phyloP scores from a whole-genome alignment of 2,113 vertebrate species.

The Esox niger region DNA sequence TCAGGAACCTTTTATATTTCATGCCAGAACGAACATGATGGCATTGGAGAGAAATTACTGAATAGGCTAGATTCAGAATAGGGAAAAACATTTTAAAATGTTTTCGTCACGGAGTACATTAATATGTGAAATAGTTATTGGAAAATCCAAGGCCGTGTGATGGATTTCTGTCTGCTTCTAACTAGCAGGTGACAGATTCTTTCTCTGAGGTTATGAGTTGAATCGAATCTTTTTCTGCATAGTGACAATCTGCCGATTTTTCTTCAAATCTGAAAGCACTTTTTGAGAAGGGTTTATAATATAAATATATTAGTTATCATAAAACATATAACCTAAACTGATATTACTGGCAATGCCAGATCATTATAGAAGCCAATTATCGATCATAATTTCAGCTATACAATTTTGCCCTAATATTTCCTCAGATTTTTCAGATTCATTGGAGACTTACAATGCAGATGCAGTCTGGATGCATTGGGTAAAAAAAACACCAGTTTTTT shows the following conservation, averaged over 20 bases:
- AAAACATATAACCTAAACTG: neutral
- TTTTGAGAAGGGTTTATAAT: constrained; percentile 19
- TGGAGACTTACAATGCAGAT: neutral
- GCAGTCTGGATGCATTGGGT: neutral
- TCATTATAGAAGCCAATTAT: neutral
- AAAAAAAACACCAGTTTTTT: neutral
- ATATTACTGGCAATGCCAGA: neutral
- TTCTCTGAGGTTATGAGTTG: constrained; percentile 20
- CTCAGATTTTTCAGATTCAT: neutral
- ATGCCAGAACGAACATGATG: neutral
- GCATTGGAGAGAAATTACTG: neutral
- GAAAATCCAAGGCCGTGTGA: constrained; percentile 6
- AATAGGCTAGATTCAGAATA: constrained; percentile 13
- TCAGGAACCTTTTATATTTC: neutral
- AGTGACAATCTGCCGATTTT: neutral
- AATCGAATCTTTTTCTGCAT: neutral
- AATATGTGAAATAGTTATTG: constrained; percentile 13
- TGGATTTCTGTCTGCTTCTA: constrained; percentile 24
- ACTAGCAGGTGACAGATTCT: neutral
- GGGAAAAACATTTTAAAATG: constrained; percentile 11
- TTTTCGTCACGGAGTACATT: neutral
- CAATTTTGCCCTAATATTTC: too few relatives aligned
- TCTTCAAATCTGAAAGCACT: constrained; percentile 5
- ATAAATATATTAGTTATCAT: neutral
- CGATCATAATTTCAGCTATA: neutral